These are phyloP conservation scores for Formica aserva DNA, from an alignment of 2,888 invertebrate species.

Conservation along the genomic window DNA sequence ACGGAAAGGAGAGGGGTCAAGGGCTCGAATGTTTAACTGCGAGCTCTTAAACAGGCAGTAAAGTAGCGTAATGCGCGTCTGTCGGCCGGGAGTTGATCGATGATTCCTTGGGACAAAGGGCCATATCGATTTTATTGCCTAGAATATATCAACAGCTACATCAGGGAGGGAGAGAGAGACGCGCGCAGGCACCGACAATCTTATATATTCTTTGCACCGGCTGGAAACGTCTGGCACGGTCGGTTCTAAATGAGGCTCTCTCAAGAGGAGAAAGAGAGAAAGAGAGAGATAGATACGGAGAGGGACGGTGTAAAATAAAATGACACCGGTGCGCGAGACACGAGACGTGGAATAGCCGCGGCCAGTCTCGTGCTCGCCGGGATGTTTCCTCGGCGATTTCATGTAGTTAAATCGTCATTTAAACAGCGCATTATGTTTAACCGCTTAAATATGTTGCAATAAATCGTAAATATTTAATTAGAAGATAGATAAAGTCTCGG, in stretches of 20 bases:
- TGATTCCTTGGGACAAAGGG: slow-evolving; percentile 73
- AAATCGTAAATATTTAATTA: slow-evolving; percentile 4
- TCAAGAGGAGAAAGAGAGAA: background rate
- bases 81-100: slow-evolving; percentile 70
- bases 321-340: slow-evolving; percentile 3
- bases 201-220: slow-evolving; percentile 26
- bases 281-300: background rate
- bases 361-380: background rate
- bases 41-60: slow-evolving; percentile 70
- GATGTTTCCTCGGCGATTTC: background rate
- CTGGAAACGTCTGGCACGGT: slow-evolving; percentile 30
- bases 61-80: slow-evolving; percentile 62
- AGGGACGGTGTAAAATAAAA: slow-evolving; percentile 19
- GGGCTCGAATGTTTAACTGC: slow-evolving; percentile 64
- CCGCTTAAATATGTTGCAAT: background rate
- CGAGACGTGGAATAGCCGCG: slow-evolving; percentile 17
- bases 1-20: slow-evolving; percentile 64
- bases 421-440: slow-evolving; percentile 10
- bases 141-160: slow-evolving; percentile 54
- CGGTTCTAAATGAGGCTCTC: slow-evolving; percentile 29
- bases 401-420: slow-evolving; percentile 29
- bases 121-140: slow-evolving; percentile 70
- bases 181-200: slow-evolving; percentile 14
- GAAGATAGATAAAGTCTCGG: background rate
- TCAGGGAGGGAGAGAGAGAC: background rate